Conservation (phyloP, 2,888 invertebrate species). For the Meteorus cinctellus region DNA sequence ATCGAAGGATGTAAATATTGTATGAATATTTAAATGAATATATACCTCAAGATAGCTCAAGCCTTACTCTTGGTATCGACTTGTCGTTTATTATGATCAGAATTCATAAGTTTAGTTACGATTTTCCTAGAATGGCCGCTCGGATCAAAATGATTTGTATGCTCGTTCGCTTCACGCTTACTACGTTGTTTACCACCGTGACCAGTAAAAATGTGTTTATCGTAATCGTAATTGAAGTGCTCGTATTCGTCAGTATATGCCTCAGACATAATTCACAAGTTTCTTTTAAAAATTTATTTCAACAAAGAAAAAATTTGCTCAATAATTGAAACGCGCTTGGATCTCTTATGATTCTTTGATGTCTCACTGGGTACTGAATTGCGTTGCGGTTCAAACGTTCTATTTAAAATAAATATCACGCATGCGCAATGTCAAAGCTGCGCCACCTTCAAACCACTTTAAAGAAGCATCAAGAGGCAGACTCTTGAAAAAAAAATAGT, state of each 20-base stretch:
- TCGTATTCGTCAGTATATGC: constrained; percentile 92
- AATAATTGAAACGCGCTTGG: not conserved
- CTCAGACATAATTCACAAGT: constrained; percentile 80
- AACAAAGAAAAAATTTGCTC: not conserved
- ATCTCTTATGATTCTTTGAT: not conserved
- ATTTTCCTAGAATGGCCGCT: constrained; percentile 95
- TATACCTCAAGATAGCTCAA: constrained; percentile 48
- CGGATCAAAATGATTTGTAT: constrained; percentile 94
- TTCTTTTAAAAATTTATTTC: constrained; percentile 14
- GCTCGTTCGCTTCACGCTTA: constrained; percentile 90
- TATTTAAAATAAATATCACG: not conserved
- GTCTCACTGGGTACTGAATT: not conserved
- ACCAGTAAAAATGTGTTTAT: constrained; percentile 89
- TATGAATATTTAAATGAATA: not conserved
- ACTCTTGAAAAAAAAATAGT: not conserved
- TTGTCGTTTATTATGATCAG: constrained; percentile 85
- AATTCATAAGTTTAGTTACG: constrained; percentile 87
- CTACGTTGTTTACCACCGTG: constrained; percentile 93
- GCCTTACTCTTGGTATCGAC: constrained; percentile 67
- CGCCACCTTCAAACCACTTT: not conserved
- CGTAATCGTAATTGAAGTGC: constrained; percentile 94
- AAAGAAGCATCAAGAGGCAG: not conserved
- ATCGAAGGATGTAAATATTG: not conserved
- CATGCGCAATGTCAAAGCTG: constrained; percentile 5
- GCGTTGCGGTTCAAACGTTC: not conserved